Percentiles rank a stretch among this genome's conserved stretches.
These are phyloP conservation scores for Psylliodes chrysocephalus DNA, from an alignment of 2,888 invertebrate genomes.

Conservation along the genomic window DNA sequence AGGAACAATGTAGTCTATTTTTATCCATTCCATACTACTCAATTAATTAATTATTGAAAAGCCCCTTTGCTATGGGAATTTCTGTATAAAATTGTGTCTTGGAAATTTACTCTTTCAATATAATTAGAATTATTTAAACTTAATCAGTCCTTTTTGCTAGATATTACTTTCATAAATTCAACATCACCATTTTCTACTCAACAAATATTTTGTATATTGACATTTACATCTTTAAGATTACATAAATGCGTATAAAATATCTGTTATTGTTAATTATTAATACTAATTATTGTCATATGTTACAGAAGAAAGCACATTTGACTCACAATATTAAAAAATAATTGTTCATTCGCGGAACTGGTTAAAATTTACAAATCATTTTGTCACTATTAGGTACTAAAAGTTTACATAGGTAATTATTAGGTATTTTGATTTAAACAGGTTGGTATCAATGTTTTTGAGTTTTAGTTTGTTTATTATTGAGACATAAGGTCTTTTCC, in stretches of 20 bases:
- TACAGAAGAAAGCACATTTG: constrained; percentile 38
- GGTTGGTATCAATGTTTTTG: no score
- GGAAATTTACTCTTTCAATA: not conserved
- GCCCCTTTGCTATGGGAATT: no score
- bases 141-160: constrained; percentile 1
- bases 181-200: constrained; percentile 12
- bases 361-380: constrained; percentile 17
- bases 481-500: no score
- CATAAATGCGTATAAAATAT: constrained; percentile 33
- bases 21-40: no score
- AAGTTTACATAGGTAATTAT: no score
- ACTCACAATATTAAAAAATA: constrained; percentile 29
- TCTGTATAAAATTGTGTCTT: not conserved
- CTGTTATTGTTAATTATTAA: constrained; percentile 24
- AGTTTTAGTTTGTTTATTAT: no score
- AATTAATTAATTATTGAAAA: no score
- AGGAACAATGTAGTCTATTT: no score
- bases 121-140: not conserved
- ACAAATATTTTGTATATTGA: constrained; percentile 23
- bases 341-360: constrained; percentile 18
- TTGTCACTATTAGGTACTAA: no score
- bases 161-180: not conserved
- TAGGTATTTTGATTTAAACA: no score
- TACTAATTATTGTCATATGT: constrained; percentile 41
- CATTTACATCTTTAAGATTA: constrained; percentile 22